These are phyloP conservation scores for Varroa destructor DNA, from an alignment of 1,140 invertebrate genomes.

Conservation along the genomic window DNA sequence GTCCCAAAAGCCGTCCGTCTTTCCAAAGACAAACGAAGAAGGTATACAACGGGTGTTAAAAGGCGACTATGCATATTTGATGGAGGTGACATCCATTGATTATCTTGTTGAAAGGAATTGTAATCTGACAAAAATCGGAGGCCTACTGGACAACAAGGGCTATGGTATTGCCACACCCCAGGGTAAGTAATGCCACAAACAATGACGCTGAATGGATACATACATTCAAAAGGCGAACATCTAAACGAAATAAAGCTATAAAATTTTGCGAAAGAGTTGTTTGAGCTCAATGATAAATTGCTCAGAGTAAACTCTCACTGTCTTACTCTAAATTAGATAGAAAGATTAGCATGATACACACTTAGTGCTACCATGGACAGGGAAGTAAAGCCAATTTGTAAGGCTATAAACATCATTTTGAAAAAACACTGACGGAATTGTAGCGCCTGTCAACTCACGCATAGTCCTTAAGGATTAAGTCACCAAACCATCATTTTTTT, in stretches of 20 bases:
- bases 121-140: conserved; percentile 73
- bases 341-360: no score
- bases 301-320: not conserved
- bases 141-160: conserved; percentile 76
- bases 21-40: conserved; percentile 66
- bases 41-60: conserved; percentile 69
- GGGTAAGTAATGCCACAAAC: conserved; percentile 47
- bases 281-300: not conserved
- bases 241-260: not conserved
- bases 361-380: no score
- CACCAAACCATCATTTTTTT: no score
- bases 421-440: no score
- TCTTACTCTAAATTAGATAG: not conserved
- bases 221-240: not conserved
- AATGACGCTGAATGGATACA: not conserved
- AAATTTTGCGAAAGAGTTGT: not conserved
- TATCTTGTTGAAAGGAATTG: conserved; percentile 80
- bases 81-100: conserved; percentile 76
- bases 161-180: conserved; percentile 84
- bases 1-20: conserved; percentile 64
- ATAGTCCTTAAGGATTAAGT: no score
- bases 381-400: no score
- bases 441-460: no score
- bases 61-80: conserved; percentile 75
- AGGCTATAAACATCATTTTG: no score